phyloP scores from a whole-genome alignment of 2,797 vertebrate species.

The Protosalanx chinensis region DNA sequence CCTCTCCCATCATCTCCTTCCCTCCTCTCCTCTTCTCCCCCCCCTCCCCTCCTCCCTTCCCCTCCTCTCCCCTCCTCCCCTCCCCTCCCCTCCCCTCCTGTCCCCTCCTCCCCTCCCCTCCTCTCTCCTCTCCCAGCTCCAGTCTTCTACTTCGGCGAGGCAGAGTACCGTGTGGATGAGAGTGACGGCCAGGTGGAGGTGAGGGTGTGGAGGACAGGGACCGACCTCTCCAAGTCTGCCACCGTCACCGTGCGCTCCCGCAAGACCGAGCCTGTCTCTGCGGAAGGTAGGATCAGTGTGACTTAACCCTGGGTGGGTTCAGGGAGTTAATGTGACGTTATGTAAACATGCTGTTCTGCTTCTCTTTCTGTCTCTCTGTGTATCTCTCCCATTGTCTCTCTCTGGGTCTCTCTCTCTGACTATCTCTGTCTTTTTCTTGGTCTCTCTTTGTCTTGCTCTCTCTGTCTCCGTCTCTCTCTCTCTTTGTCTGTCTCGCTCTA shows the following conservation, averaged over 20 bases:
- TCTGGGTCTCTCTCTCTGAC: neutral
- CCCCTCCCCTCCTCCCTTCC: neutral
- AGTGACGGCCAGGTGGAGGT: conserved; percentile 82
- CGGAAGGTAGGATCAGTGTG: conserved; percentile 76
- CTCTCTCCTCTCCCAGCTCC: conserved; percentile 59
- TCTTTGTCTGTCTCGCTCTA: neutral
- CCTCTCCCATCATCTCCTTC: neutral
- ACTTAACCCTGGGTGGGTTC: no score
- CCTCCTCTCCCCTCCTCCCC: neutral
- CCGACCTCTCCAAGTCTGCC: conserved; percentile 81
- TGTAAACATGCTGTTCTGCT: neutral
- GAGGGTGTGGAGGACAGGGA: conserved; percentile 84
- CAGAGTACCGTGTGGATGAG: conserved; percentile 83
- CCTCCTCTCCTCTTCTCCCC: neutral
- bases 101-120: neutral
- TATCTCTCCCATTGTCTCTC: neutral
- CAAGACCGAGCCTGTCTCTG: conserved; percentile 80
- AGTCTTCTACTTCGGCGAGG: conserved; percentile 82
- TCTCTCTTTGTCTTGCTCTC: neutral
- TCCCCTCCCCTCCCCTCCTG: no score
- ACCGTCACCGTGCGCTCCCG: conserved; percentile 85
- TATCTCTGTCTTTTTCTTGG: neutral
- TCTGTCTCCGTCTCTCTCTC: neutral
- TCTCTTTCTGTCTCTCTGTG: neutral
- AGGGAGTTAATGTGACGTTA: no score